Base-by-base conservation (phyloP, 2,113 vertebrate genomes). In the Daphoenositta chrysoptera region DNA sequence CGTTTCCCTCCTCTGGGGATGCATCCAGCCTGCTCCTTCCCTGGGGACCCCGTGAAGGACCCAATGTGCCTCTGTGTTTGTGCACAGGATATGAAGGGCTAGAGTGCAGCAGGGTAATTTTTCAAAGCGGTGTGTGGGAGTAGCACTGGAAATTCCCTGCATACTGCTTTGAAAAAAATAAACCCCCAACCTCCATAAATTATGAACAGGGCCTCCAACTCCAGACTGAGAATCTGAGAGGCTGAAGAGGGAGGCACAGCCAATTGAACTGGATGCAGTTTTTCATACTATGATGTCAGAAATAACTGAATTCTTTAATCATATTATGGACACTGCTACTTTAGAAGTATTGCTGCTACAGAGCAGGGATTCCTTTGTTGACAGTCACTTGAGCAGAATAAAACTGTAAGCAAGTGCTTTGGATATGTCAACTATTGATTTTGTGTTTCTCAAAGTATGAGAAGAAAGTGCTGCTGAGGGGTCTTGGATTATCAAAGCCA, bases 81-180 rank as follows among this genome's bases (percentile, higher is more conserved):
- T 33, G 88, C 80, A 95, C 92, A 96, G 95, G 89, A 93, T 93
- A 79, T 78, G 82, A 93, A 96, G 75, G 70, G 73, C 80, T 85
- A 24, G 71, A 95, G 88, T 64, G 94, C 92, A 95, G 93, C 66
- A 94, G 90, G 84, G 76, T 76, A 76, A 92, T 91, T 96, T 95
- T 95, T 96, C 94, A 95, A 96, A 95, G 90, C 9, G 0, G 17
- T 82, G 63, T 39, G 89, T 91, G 64, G 87, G 93, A 95, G 94
- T 50, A 91, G 87, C 39, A 69, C 57, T 88, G 71, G 89, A 95
- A 94, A 92, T 92, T 96, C 87, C 84, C 88, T 39, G 78, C 60
- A 69, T 91, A 72, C 68, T 40, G 72, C 94, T 91, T 90, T 94
- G 86, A 92, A 92, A 81, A 95, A 94, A 83, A 80, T 61, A 77